A percentile compares a stretch with the other conserved stretches of the same genome.
Conservation (phyloP, 2,888 invertebrate genomes). For the Endomychus coccineus region DNA sequence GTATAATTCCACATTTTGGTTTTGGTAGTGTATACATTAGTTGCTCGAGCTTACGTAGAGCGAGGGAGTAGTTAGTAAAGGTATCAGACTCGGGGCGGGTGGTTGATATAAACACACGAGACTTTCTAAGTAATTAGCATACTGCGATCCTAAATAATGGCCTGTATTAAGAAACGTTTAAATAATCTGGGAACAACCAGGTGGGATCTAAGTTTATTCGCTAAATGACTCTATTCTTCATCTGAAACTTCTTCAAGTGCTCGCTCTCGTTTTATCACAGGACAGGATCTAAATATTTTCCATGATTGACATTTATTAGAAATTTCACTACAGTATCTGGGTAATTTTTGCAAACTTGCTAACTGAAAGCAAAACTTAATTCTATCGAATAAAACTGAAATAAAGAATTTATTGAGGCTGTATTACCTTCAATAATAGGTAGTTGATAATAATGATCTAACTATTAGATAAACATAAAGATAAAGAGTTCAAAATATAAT, state of each 20-base stretch:
- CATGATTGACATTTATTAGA: too few species aligned
- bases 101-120: conserved; percentile 29
- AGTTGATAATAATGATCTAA: too few species aligned
- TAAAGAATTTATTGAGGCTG: too few species aligned
- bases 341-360: too few species aligned
- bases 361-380: too few species aligned
- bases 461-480: too few species aligned
- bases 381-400: too few species aligned
- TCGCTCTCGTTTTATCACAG: conserved; percentile 10
- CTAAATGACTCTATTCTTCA: conserved; percentile 42
- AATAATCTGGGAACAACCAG: conserved; percentile 47
- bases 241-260: conserved; percentile 29
- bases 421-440: too few species aligned
- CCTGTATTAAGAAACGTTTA: conserved; percentile 47
- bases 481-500: too few species aligned
- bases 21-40: conserved; percentile 14
- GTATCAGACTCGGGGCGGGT: conserved; percentile 30
- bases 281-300: conserved; percentile 2
- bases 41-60: conserved; percentile 11
- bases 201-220: conserved; percentile 43
- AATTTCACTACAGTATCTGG: too few species aligned
- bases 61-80: conserved; percentile 27
- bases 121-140: conserved; percentile 38
- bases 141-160: conserved; percentile 45
- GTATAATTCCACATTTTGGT: conserved; percentile 13